phyloP scores from a whole-genome alignment of 2,888 invertebrate genomes.

The Apodemia hepburni region DNA sequence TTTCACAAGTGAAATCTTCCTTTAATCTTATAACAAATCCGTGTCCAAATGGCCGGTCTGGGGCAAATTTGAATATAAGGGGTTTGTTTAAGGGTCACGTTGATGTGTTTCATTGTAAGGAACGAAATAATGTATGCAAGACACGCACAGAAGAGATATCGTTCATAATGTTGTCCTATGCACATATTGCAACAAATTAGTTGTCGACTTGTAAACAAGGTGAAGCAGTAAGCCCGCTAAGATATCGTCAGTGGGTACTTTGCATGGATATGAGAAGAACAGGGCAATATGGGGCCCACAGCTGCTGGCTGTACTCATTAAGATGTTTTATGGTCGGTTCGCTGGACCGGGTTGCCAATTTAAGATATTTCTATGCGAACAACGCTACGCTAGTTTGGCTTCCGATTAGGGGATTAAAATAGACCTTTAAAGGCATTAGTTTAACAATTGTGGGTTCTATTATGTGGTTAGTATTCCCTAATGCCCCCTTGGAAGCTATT shows the following conservation, averaged over 20 bases:
- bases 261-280: slow-evolving; percentile 80
- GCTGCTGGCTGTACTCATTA: slow-evolving; percentile 79
- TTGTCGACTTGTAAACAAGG: slow-evolving; percentile 78
- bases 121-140: slow-evolving; percentile 75
- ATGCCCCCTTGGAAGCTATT: slow-evolving; percentile 38
- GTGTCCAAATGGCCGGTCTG: slow-evolving; percentile 79
- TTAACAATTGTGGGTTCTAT: slow-evolving; percentile 73
- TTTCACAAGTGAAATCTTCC: slow-evolving; percentile 81
- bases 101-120: slow-evolving; percentile 57
- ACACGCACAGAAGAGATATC: slow-evolving; percentile 76
- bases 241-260: slow-evolving; percentile 74
- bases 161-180: slow-evolving; percentile 77
- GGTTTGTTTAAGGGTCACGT: slow-evolving; percentile 70
- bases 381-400: slow-evolving; percentile 76
- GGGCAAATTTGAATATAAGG: slow-evolving; percentile 74
- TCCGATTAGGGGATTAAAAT: slow-evolving; percentile 78
- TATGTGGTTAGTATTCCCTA: slow-evolving; percentile 64
- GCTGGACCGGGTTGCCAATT: slow-evolving; percentile 78
- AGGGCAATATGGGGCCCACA: slow-evolving; percentile 74
- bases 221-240: slow-evolving; percentile 73
- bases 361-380: slow-evolving; percentile 80
- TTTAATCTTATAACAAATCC: slow-evolving; percentile 82
- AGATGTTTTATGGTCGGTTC: slow-evolving; percentile 80
- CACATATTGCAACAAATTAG: slow-evolving; percentile 82
- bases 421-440: slow-evolving; percentile 76